A percentile compares a stretch with the other conserved stretches of the same genome.
Evolutionary conservation across 92 coral and sea anemone genomes (phyloP).

Genomic region (Pocillopora meandrina): DNA sequence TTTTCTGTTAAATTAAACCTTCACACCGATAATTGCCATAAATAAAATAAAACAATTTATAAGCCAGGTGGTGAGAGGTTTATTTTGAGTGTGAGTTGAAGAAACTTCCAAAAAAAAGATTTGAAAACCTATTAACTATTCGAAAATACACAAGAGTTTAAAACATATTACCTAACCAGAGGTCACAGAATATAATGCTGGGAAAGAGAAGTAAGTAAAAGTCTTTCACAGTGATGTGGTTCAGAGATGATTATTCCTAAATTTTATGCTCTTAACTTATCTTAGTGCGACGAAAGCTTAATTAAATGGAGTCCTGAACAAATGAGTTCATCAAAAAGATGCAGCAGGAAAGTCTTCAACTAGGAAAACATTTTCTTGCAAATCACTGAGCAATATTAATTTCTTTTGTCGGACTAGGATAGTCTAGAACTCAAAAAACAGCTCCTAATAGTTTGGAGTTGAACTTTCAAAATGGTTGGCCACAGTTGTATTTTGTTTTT

Average conservation of each 20-base stretch:
- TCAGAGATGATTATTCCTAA: not conserved
- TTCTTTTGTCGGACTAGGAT: no score
- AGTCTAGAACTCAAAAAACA: no score
- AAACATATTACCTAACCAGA: not conserved
- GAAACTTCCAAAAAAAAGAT: slow-evolving; percentile 7
- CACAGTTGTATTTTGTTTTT: not conserved
- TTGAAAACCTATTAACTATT: slow-evolving; percentile 19
- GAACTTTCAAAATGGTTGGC: no score
- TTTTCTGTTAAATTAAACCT: slow-evolving; percentile 27
- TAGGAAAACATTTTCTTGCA: no score
- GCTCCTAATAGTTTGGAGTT: no score
- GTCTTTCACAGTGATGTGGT: not conserved
- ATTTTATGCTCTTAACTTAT: not conserved
- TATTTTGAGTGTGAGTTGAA: slow-evolving; percentile 3
- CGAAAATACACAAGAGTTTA: not conserved
- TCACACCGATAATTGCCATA: slow-evolving; percentile 39
- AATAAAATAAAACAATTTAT: slow-evolving; percentile 29
- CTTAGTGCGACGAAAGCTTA: no score
- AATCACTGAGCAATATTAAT: no score
- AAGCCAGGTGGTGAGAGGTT: slow-evolving; percentile 21
- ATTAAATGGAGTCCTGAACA: not conserved
- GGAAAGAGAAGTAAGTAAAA: not conserved
- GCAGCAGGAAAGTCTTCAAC: no score
- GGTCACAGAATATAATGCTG: not conserved
- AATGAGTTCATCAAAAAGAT: no score